Conservation (phyloP, 2,888 invertebrate genomes). For the Drosophila limbata region DNA sequence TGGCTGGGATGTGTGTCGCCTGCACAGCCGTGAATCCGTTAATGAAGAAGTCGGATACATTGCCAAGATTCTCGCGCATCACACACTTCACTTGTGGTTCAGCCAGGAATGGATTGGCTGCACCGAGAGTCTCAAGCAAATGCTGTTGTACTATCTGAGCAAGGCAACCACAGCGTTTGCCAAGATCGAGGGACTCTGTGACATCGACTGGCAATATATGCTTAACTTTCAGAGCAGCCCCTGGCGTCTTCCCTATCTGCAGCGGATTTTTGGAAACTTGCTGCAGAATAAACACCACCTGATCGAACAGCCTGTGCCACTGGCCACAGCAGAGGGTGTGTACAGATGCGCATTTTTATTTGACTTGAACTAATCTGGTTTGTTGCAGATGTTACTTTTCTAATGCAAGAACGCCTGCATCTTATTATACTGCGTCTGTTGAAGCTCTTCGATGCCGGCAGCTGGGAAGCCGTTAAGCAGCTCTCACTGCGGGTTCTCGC, state of each 20-base stretch:
- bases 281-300: constrained; percentile 45
- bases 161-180: constrained; percentile 53
- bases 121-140: constrained; percentile 48
- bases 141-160: constrained; percentile 65
- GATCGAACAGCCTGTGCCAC: constrained; percentile 68
- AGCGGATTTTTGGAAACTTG: constrained; percentile 53
- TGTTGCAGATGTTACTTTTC: constrained; percentile 66
- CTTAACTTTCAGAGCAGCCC: constrained; percentile 66
- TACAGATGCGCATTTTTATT: neutral
- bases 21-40: constrained; percentile 46
- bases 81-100: constrained; percentile 78
- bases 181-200: constrained; percentile 63
- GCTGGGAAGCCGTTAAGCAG: constrained; percentile 80
- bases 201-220: constrained; percentile 78
- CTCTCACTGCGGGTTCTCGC: constrained; percentile 78
- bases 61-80: constrained; percentile 66
- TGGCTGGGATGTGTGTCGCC: constrained; percentile 76
- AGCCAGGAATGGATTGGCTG: constrained; percentile 78
- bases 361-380: neutral
- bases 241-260: constrained; percentile 76
- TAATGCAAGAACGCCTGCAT: constrained; percentile 74
- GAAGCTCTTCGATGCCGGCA: constrained; percentile 81
- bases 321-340: constrained; percentile 60
- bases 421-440: constrained; percentile 78
- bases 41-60: constrained; percentile 57